These are phyloP conservation scores for Passer montanus DNA, from an alignment of 2,113 vertebrate genomes.

Conservation along the genomic window DNA sequence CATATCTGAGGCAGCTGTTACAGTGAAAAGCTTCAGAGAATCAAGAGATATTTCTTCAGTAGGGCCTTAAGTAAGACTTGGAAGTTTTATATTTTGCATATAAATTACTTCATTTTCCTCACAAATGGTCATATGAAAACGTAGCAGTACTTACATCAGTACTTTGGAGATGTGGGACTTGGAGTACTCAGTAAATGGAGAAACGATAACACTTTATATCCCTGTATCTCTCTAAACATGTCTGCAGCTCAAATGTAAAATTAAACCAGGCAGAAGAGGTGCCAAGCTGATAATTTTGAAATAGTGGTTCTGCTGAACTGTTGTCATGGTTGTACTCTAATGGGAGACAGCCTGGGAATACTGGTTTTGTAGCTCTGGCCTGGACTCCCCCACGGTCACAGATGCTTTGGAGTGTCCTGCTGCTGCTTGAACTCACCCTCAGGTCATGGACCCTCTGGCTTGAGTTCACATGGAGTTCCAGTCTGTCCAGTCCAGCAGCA, in stretches of 20 bases:
- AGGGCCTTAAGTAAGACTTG: neutral
- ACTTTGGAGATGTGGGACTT: neutral
- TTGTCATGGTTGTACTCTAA: neutral
- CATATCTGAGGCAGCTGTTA: neutral
- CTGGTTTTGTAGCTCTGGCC: neutral
- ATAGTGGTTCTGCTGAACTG: neutral
- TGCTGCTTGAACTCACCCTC: neutral
- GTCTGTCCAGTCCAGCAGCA: neutral
- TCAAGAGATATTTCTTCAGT: neutral
- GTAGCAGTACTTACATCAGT: neutral
- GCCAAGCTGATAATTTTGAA: neutral
- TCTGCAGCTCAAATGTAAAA: neutral
- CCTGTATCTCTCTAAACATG: neutral
- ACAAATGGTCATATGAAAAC: neutral
- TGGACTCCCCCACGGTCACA: fast-evolving
- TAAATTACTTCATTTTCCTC: neutral
- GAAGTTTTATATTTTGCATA: neutral
- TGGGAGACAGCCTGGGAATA: neutral
- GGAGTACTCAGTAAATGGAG: neutral
- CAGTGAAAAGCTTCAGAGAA: neutral
- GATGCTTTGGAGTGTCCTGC: fast-evolving
- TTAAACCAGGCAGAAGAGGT: neutral
- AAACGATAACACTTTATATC: neutral
- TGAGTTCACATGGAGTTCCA: neutral
- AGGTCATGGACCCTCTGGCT: neutral